phyloP scores from a whole-genome alignment of 2,113 vertebrate species.

The Microtus ochrogaster region DNA sequence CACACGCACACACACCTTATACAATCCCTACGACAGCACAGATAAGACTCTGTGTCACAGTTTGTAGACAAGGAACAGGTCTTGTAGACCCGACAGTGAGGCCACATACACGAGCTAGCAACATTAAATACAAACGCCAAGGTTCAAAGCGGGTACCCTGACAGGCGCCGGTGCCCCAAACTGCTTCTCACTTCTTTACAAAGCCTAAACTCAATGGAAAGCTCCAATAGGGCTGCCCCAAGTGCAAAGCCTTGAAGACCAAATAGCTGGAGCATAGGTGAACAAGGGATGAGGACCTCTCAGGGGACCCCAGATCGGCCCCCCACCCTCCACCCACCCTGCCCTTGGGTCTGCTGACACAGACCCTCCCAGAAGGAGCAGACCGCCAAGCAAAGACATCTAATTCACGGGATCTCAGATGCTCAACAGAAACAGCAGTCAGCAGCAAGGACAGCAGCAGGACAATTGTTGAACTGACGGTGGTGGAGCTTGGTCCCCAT shows the following conservation, averaged over 20 bases:
- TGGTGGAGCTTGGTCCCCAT: too few species aligned
- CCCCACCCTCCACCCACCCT: neutral
- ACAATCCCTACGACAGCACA: neutral
- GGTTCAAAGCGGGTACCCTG: neutral
- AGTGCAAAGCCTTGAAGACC: neutral
- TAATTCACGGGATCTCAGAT: neutral
- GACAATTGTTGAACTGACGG: neutral
- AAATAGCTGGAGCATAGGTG: neutral
- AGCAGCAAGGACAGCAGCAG: neutral
- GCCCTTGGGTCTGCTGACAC: neutral
- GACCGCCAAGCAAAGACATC: neutral
- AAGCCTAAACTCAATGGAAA: neutral
- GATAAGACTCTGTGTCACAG: neutral
- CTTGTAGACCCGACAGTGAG: neutral
- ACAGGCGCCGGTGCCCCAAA: neutral
- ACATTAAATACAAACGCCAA: neutral
- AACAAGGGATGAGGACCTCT: neutral
- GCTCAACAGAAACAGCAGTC: neutral
- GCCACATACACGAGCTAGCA: neutral
- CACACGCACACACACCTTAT: accelerated
- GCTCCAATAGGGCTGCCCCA: neutral
- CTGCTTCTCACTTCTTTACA: neutral
- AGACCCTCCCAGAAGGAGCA: neutral
- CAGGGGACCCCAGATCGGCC: too few species aligned
- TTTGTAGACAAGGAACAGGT: neutral